Conservation (phyloP, 2,888 invertebrate species). For the Ochropleura plecta region DNA sequence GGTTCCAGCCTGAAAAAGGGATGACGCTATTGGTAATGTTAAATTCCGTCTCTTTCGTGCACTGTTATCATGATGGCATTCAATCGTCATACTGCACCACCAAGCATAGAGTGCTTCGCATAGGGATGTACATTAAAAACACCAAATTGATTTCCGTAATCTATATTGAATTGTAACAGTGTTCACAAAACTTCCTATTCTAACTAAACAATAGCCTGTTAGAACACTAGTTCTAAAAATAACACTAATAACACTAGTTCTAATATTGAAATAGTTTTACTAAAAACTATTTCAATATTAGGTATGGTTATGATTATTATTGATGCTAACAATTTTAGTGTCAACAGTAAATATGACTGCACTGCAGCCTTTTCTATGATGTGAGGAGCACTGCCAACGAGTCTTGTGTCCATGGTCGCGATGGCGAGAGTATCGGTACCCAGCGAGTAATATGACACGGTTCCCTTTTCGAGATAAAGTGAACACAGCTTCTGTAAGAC, state of each 20-base stretch:
- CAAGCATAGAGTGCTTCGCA: not conserved
- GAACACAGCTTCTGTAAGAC: constrained; percentile 11
- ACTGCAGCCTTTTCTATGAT: constrained; percentile 70
- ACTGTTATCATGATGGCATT: too few species aligned
- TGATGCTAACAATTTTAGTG: constrained; percentile 57
- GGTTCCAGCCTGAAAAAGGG: too few species aligned
- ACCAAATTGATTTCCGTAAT: not conserved
- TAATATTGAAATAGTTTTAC: too few species aligned
- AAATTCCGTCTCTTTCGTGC: too few species aligned
- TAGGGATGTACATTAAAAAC: not conserved
- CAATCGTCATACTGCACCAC: too few species aligned
- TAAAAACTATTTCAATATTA: too few species aligned
- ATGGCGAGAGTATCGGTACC: constrained; percentile 36
- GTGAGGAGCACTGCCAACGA: constrained; percentile 74
- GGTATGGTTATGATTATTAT: constrained; percentile 30
- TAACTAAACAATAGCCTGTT: too few species aligned
- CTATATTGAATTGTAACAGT: not conserved
- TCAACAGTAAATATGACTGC: constrained; percentile 69
- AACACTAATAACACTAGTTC: too few species aligned
- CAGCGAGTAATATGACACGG: constrained; percentile 24
- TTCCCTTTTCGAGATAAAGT: constrained; percentile 22
- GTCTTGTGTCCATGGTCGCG: constrained; percentile 62
- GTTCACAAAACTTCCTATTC: too few species aligned
- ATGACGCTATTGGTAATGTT: too few species aligned
- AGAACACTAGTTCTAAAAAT: too few species aligned